Conservation (phyloP, 1,140 invertebrate species). For the Pararge aegeria region DNA sequence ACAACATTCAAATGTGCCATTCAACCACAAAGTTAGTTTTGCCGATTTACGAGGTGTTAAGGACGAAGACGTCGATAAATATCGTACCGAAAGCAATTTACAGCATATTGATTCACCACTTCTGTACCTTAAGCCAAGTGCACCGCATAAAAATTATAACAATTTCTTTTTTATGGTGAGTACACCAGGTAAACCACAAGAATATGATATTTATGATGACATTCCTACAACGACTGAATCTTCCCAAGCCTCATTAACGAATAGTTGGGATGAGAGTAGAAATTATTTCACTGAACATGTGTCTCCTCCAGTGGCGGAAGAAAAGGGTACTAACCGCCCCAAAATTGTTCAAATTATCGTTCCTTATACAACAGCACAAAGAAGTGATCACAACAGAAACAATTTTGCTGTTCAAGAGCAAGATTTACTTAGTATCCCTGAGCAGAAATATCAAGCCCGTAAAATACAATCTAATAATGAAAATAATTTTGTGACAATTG, state of each 20-base stretch:
- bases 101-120: conserved; percentile 76
- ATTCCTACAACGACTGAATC: conserved; percentile 44
- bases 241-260: conserved; percentile 32
- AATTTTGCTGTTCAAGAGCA: conserved; percentile 37
- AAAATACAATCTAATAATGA: conserved; percentile 72
- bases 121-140: conserved; percentile 74
- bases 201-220: conserved; percentile 72
- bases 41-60: conserved; percentile 65
- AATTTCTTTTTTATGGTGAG: conserved; percentile 53
- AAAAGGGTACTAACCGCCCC: conserved; percentile 50
- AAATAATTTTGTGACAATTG: conserved; percentile 35
- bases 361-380: conserved; percentile 85
- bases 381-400: conserved; percentile 63
- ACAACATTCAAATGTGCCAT: conserved; percentile 32
- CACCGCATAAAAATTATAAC: conserved; percentile 70
- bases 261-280: conserved; percentile 49
- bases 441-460: conserved; percentile 66
- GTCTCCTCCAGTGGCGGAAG: conserved; percentile 42
- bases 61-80: conserved; percentile 69
- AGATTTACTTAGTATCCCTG: conserved; percentile 52
- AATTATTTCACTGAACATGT: conserved; percentile 48
- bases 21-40: conserved; percentile 57
- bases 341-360: conserved; percentile 88
- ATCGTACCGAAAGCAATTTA: conserved; percentile 66
- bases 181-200: conserved; percentile 43